These are phyloP conservation scores for Myripristis jacobus DNA, from an alignment of 2,797 vertebrate species.

Conservation along the genomic window DNA sequence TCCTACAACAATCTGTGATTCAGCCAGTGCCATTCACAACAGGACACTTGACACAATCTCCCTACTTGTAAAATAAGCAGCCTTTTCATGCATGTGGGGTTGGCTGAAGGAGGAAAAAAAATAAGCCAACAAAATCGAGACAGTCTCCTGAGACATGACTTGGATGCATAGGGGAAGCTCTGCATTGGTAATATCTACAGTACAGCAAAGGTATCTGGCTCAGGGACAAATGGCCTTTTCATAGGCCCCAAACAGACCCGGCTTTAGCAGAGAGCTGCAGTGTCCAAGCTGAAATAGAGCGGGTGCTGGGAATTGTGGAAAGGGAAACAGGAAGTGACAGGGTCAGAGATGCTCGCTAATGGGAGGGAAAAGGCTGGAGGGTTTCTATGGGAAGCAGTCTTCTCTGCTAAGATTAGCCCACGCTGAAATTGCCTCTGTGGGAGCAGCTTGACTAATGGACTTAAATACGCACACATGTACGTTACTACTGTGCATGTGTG, in stretches of 20 bases:
- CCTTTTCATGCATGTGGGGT: slow-evolving; percentile 49
- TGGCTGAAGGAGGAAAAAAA: not conserved
- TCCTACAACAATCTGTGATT: slow-evolving; percentile 27
- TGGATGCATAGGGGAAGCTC: slow-evolving; percentile 27
- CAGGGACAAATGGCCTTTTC: slow-evolving; percentile 57
- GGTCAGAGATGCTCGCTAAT: slow-evolving; percentile 37
- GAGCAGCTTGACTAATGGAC: slow-evolving; percentile 4
- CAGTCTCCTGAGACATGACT: slow-evolving; percentile 23
- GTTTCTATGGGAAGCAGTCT: slow-evolving; percentile 34
- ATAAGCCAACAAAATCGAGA: slow-evolving; percentile 23
- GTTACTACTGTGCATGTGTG: not conserved
- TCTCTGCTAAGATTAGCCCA: slow-evolving; percentile 24
- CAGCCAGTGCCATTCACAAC: slow-evolving; percentile 16
- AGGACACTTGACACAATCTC: slow-evolving; percentile 18
- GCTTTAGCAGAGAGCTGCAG: slow-evolving; percentile 30
- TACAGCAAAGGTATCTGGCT: slow-evolving; percentile 2
- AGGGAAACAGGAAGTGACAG: slow-evolving; percentile 57
- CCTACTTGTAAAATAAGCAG: slow-evolving; percentile 33
- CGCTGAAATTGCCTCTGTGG: not conserved
- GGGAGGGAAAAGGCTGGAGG: slow-evolving; percentile 16
- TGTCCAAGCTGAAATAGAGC: not conserved
- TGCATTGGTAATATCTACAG: slow-evolving; percentile 51
- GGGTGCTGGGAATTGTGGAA: slow-evolving; percentile 41
- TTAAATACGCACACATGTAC: not conserved
- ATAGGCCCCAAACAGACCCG: slow-evolving; percentile 21